Evolutionary conservation across 2,797 vertebrate genomes (phyloP), one percentile per base, ranked within the genome.

Genomic region (Sebastes oblongus): DNA sequence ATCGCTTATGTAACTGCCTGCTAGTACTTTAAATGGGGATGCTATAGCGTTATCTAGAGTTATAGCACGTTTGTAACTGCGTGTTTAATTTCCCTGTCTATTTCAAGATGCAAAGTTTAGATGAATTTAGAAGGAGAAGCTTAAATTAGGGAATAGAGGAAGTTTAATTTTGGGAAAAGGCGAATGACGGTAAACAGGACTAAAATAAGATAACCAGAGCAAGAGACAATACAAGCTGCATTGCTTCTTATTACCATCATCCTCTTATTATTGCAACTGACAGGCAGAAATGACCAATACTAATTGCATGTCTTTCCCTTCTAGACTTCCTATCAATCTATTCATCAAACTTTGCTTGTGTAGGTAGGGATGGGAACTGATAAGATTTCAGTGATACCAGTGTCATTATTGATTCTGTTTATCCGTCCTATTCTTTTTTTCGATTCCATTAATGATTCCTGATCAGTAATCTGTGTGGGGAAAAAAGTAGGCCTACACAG

Each of bases 291-390:
- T 69, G 20, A 72, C 16, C 18, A 55, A 20, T 55, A 58, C 29
- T 54, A 55, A 70, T 46, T 55, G n/a, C 18, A 54, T 27, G 65
- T 29, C 32, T 14, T 24, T 73, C 16, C 8, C 3, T 68, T 77
- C 75, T 46, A 78, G 55, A 5, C 39, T 61, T 24, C 36, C 29
- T 25, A 67, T 87, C 70, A 78, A 59, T 78, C 39, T 75, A 6
- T 52, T 62, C 27, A 69, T 80, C 32, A 77, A 66, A 86, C 16
- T 29, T 67, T 65, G 22, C 25, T 60, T 79, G 9, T 4, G 59
- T 61, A 25, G 27, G 4, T 10, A 20, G 27, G 16, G 58, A 20
- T 60, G 27, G 0, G 16, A 60, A 30, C 0, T 62, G 30, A 32
- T 32, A 32, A 11, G 18, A 22, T 34, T 32, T 13, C 32, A 34